phyloP scores from a whole-genome alignment of 2,113 vertebrate species.

The Cheilinus undulatus region DNA sequence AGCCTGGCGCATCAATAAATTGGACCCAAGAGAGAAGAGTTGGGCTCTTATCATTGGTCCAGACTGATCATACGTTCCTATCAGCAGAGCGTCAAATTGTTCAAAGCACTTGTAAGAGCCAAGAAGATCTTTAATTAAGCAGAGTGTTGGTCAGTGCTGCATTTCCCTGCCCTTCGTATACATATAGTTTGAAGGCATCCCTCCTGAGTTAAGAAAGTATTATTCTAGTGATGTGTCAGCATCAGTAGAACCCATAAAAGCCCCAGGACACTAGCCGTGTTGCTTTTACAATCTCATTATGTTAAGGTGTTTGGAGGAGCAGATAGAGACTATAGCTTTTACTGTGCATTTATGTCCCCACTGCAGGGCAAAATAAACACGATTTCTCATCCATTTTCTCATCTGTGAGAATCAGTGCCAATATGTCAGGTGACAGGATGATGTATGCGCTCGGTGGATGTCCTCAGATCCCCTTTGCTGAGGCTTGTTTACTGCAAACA shows the following conservation, averaged over 20 bases:
- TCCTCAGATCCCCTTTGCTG: conserved; percentile 61
- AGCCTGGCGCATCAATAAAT: conserved; percentile 76
- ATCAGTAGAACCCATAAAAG: conserved; percentile 50
- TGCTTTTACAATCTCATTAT: conserved; percentile 68
- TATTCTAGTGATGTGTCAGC: conserved; percentile 63
- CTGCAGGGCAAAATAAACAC: conserved; percentile 40
- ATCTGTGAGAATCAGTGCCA: conserved; percentile 48
- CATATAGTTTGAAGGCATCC: conserved; percentile 37
- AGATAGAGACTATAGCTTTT: conserved; percentile 46
- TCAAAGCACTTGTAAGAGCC: conserved; percentile 70
- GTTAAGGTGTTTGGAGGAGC: conserved; percentile 44
- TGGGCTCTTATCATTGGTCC: conserved; percentile 63
- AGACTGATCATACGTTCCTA: conserved; percentile 67
- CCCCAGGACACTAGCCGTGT: conserved; percentile 32
- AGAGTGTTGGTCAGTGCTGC: conserved; percentile 69
- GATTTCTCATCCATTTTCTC: conserved; percentile 53
- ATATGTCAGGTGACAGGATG: conserved; percentile 65
- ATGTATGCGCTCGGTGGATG: conserved; percentile 52
- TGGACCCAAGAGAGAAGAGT: conserved; percentile 69
- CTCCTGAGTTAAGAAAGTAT: conserved; percentile 15
- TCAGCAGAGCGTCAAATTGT: conserved; percentile 72
- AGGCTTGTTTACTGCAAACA: conserved; percentile 55
- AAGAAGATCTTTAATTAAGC: conserved; percentile 77
- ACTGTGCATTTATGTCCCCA: conserved; percentile 40
- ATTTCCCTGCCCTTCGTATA: conserved; percentile 32